Evolutionary conservation across 2,797 vertebrate genomes (phyloP), one percentile per base, ranked within the genome.

Genomic region (Anableps anableps): DNA sequence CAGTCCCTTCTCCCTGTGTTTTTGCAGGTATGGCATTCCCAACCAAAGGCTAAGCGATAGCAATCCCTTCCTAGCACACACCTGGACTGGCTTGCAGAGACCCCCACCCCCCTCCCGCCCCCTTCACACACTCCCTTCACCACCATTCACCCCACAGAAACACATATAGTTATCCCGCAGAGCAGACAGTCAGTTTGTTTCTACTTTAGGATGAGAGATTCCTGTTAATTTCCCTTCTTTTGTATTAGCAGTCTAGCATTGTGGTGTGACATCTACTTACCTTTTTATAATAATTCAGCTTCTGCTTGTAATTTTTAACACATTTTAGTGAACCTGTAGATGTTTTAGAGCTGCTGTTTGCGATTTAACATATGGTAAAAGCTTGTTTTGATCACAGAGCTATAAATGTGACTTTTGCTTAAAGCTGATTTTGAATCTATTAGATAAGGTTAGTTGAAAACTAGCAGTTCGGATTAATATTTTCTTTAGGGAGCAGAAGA

Each of bases 11-110:
- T 93, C 94, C 98, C 96, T 98, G 97, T 97, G 97, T 97, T 96
- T 97, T 97, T 96, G 96, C 96, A 99, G 98, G 98, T 99, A 99
- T 99, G 98, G 98, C 98, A 97, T 99, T 99, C 96, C 98, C 97
- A 96, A 99, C 98, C 97, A 99, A 99, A 97, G 98, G 98, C 98
- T 99, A 98, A 93, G 90, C 85, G 86, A 90, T 93, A 94, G 91
- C 87, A 89, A 90, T 85, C 90, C 41, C 91, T 80, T 88, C 87
- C 87, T 91, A 89, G 90, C 89, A 89, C 94, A 92, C 91, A 93
- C 90, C 93, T 38, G 93, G 92, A 95, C 94, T 94, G 94, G 94
- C 93, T 94, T 90, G 87, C 93, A 94, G 92, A 94, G 84, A 91
- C 58, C 73, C 73, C 51, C 76, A 60, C 50, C 8, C 41, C 41